Evolutionary conservation across 2,113 vertebrate species (phyloP), one percentile per base, ranked within the genome.

Genomic region (Heterochromis multidens): DNA sequence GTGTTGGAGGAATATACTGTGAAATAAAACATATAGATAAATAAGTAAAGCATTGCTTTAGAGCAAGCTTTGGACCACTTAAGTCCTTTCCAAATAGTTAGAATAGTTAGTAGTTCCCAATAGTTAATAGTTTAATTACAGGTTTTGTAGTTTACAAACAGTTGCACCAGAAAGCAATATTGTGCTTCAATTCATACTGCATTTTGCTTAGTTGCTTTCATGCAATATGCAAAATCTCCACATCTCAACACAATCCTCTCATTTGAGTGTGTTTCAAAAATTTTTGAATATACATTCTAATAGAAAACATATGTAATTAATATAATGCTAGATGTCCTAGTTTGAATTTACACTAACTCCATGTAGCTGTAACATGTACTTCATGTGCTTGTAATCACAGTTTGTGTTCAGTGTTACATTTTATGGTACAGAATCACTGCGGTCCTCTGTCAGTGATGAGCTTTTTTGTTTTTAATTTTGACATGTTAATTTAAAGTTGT

Each of bases 401-500:
- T 63, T 70, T 81, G 65, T 86, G 79, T 84, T 87, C 17, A 27
- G 17, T n/a, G 17, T 89, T 77, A 49, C 57, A 79, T 78, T 62
- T 58, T 13, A 62, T 59, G 59, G 16, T 58, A 72, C 72, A 56
- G 67, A 92, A 81, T 85, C 33, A 25, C 35, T 10, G 2, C 29
- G 77, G 61, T 31, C 35, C 65, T 59, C 27, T 92, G 90, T 92
- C 94, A 91, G 86, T 67, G 77, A 85, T 84, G 86, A 92, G 85
- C 87, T 84, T 91, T 94, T 56, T 72, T 52, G 52, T 7, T 46
- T 93, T 86, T 80, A 83, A 94, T 94, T 95, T 93, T 96, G 95
- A 95, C 93, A 91, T 94, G 86, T 95, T 96, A 92, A 95, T 96
- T 96, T 95, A 95, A 95, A 95, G 94, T 95, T 93, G 94, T 92